Base-by-base conservation (phyloP, 2,888 invertebrate species). In the Amphipyra tragopoginis region DNA sequence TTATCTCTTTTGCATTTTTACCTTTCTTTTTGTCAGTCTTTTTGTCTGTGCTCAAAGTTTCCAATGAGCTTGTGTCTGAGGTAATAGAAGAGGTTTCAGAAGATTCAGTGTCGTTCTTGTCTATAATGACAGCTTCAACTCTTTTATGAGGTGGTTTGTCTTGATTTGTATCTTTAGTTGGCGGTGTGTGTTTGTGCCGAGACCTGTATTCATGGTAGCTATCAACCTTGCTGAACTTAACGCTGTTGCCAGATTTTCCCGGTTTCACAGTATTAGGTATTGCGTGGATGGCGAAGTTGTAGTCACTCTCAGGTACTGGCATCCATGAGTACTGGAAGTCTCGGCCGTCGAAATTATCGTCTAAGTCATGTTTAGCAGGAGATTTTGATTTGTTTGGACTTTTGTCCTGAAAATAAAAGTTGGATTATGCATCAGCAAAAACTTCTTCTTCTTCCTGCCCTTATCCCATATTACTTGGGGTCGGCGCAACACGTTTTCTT, bases 121-220 rank as follows among this genome's bases (percentile, higher is more conserved):
- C 81, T 51, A 87, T 73, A 5, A 86, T 66, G 4, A 87, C 78
- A 26, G 86, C 76, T 75, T 91, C 86, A n/a, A 84, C 71, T 51
- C 79, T 75, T 63, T 70, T 83, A 49, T 79, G 54, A 21, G 21
- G 3, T 8, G 44, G 55, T 57, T 72, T 79, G 7, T 84, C 74
- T 7, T 65, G 72, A 0, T 43, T 14, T 10, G 78, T 81, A 21
- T 93, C 92, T 79, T 93, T 93, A 13, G 94, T 94, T 0, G 94
- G 94, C 8, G 94, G 94, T 1, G 94, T 94, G 67, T 94, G 94
- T 72, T 91, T 93, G 62, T 93, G 93, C 0, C 91, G 84, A 1
- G 93, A 93, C 49, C 94, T 86, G 67, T 94, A 94, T 74, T 94
- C 93, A 44, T 94, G 93, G 67, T 94, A 94, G 65, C 90, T 93